Base-by-base conservation (phyloP, 2,113 vertebrate genomes). In the Syngnathoides biaculeatus region DNA sequence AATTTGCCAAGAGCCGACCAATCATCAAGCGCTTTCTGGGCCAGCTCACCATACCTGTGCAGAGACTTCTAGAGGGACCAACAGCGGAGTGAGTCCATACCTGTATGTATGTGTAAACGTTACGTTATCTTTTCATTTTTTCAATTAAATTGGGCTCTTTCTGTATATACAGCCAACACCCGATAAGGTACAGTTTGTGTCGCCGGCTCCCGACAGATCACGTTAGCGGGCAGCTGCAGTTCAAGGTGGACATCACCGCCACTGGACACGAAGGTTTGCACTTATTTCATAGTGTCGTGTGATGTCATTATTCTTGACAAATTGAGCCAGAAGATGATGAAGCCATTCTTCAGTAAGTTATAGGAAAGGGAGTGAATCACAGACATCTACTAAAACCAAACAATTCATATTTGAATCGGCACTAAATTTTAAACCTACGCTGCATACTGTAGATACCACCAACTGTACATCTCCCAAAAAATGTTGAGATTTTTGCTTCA, bases 1-100 rank as follows among this genome's bases (percentile, higher is more conserved):
- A 98, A 90, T 98, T 98, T 88, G 92, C 96, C 81, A 98, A 98
- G 89, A 98, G 97, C 79, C 95, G 97, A 42, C 97, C 97, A 0
- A 98, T 98, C 89, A 98, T 98, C 91, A 98, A 98, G 82, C 93
- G 97, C 64, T 98, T 98, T 79, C 92, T 98, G 81, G 97, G 97
- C 74, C 98, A 98, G 87, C 92, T 98, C 69, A 96, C 93, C 73
- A 92, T 98, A 24, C 96, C 97, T 0, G 93, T 98, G 47, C 97
- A 98, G 91, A 93, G 97, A 67, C 92, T 98, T 0, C 72, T 98
- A 87, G 97, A 98, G 85, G 92, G 94, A 26, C 94, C 96, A 10
- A 91, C 93, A 0, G 89, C 94, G 8, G 95, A 96, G 97, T 98
- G 90, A 92, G 89, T 75, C 0, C 17, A 60, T 38, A 63, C 17